A percentile compares a stretch with the other conserved stretches of the same genome.
These are phyloP conservation scores for Porphyrio hochstetteri DNA, from an alignment of 2,113 vertebrate species.

Conservation along the genomic window DNA sequence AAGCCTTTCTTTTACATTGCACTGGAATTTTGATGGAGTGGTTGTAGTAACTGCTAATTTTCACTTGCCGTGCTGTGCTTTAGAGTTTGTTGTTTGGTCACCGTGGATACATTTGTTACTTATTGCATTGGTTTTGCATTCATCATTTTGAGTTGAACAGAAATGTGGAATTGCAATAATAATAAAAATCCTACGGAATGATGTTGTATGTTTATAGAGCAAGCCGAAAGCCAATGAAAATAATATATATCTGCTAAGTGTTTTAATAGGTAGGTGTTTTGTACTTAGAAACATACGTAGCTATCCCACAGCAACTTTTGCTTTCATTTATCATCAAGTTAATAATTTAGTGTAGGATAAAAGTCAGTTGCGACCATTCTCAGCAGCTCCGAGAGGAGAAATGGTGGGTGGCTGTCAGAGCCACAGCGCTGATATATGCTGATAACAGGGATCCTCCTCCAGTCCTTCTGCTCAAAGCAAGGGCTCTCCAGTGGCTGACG, in stretches of 20 bases:
- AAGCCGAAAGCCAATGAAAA: constrained; percentile 47
- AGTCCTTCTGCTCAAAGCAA: neutral
- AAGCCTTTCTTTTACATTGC: constrained; percentile 27
- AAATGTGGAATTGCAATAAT: constrained; percentile 9
- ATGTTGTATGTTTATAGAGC: neutral
- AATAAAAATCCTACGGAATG: constrained; percentile 11
- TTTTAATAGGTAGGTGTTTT: neutral
- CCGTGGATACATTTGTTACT: constrained; percentile 67
- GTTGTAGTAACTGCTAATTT: constrained; percentile 56
- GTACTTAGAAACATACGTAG: neutral
- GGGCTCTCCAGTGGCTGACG: neutral
- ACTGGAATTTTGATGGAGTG: constrained; percentile 35
- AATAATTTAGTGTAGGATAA: constrained; percentile 32
- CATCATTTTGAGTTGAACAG: constrained; percentile 45
- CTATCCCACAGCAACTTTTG: neutral
- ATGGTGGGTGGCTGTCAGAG: neutral
- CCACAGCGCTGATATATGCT: neutral
- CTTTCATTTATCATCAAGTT: neutral
- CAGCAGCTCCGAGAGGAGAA: neutral
- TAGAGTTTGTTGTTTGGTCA: constrained; percentile 59
- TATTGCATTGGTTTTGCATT: constrained; percentile 55
- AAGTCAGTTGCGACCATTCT: neutral
- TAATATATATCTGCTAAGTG: constrained; percentile 13
- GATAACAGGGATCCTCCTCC: neutral
- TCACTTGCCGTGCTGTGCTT: constrained; percentile 35